phyloP scores from a whole-genome alignment of 1,140 invertebrate genomes.

The Drosophila sulfurigaster region DNA sequence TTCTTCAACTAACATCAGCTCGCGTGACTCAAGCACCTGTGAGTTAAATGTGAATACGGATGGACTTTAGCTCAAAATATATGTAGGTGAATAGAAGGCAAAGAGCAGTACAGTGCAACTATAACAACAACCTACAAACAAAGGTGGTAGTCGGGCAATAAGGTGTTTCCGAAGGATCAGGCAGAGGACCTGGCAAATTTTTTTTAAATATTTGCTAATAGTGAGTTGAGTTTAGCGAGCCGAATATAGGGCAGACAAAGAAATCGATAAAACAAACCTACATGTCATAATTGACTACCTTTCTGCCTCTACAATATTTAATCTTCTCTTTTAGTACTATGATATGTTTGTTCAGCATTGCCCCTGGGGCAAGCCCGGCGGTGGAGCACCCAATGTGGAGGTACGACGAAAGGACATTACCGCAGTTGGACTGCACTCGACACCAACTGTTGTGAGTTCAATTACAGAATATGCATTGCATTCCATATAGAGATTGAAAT shows the following conservation, averaged over 20 bases:
- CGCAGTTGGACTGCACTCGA: constrained; percentile 85
- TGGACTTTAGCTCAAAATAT: constrained; percentile 32
- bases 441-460: constrained; percentile 80
- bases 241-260: constrained; percentile 57
- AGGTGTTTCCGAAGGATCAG: background rate
- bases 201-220: too few relatives aligned
- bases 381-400: constrained; percentile 84
- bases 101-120: constrained; percentile 63
- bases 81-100: constrained; percentile 60
- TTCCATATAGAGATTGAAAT: too few relatives aligned
- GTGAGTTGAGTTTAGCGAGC: background rate
- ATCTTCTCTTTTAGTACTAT: constrained; percentile 77
- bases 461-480: background rate
- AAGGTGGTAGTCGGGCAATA: background rate
- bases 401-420: constrained; percentile 85
- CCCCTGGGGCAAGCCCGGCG: constrained; percentile 85
- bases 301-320: background rate
- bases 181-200: background rate
- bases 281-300: constrained; percentile 24
- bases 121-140: constrained; percentile 84
- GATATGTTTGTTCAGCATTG: constrained; percentile 85
- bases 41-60: constrained; percentile 1
- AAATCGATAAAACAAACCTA: constrained; percentile 65
- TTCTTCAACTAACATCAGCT: constrained; percentile 36
- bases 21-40: constrained; percentile 41